Percentiles rank a stretch among this genome's conserved stretches.
These are phyloP conservation scores for Myrmecobius fasciatus DNA, from an alignment of 2,113 vertebrate genomes.

Conservation along the genomic window DNA sequence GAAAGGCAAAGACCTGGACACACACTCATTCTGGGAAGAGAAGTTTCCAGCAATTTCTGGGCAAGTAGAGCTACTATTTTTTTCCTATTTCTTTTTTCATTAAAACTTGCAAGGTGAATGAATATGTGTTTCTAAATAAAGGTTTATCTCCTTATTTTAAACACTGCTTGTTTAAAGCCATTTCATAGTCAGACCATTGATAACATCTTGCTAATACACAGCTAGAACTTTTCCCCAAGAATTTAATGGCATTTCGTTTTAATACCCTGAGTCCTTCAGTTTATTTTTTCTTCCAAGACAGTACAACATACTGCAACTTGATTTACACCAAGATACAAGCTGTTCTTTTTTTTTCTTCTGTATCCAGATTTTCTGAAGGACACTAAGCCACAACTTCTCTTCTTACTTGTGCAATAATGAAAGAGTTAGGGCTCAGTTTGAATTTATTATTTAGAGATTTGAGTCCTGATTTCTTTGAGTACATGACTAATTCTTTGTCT, in stretches of 20 bases:
- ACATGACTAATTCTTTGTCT: constrained; percentile 68
- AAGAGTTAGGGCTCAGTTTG: constrained; percentile 49
- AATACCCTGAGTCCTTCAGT: constrained; percentile 67
- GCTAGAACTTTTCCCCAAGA: constrained; percentile 74
- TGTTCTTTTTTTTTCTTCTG: constrained; percentile 68
- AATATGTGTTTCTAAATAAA: constrained; percentile 72
- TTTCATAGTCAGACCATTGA: constrained; percentile 71
- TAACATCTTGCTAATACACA: constrained; percentile 71
- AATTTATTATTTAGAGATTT: constrained; percentile 70
- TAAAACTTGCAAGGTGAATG: constrained; percentile 77
- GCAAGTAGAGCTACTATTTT: constrained; percentile 59
- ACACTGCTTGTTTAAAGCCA: constrained; percentile 66
- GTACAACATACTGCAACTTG: constrained; percentile 67
- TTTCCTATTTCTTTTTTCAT: constrained; percentile 70
- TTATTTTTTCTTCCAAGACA: constrained; percentile 73
- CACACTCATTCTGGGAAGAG: constrained; percentile 63
- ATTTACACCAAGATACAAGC: constrained; percentile 74
- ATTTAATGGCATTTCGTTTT: constrained; percentile 74
- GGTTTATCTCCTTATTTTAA: constrained; percentile 70
- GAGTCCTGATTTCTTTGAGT: constrained; percentile 58
- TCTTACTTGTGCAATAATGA: constrained; percentile 43
- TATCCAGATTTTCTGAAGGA: constrained; percentile 67
- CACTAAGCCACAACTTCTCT: constrained; percentile 61
- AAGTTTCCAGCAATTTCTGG: constrained; percentile 71
- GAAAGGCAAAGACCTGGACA: constrained; percentile 68